Evolutionary conservation across 2,797 vertebrate genomes (phyloP), one percentile per base, ranked within the genome.

Genomic region (Momotus momota): DNA sequence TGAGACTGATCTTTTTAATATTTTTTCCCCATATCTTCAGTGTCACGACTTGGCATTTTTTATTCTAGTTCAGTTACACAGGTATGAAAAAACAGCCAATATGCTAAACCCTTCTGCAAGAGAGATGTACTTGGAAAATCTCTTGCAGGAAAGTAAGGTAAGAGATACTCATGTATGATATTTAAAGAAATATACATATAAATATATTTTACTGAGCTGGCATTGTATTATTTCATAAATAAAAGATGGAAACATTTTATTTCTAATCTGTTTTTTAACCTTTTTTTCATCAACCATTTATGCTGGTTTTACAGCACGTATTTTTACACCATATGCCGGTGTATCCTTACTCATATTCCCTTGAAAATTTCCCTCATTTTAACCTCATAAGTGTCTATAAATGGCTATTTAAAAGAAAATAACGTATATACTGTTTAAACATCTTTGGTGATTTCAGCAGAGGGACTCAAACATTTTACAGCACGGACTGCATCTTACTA

Each of bases 11-110:
- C 2, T 52, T 71, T 67, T 78, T 1, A 93, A 82, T 91, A 20
- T 61, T 80, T 91, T 26, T 80, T 17, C 6, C 15, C 21, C 6
- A 3, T 46, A 78, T 48, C 22, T 70, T 62, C 72, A 86, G n/a
- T 69, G 65, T 72, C 46, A 55, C 60, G 55, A 84, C 11, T 91
- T 75, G 14, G 29, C 46, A 85, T 80, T 88, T 94, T 88, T 93
- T 52, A 82, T 85, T 85, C 54, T 29, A 60, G 20, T 70, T 58
- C 65, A 81, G 80, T 43, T 89, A 85, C 61, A 92, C 27, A 38
- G 81, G 41, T 94, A 93, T 22, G 74, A 93, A 97, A 94, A 88
- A 54, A 60, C 40, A 93, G 80, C 70, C 81, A 60, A 79, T 87
- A 87, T 57, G 54, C 62, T 86, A 90, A 64, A 45, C 55, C 18